Evolutionary conservation across 2,888 invertebrate species (phyloP).

Genomic region (Ametastegia equiseti): DNA sequence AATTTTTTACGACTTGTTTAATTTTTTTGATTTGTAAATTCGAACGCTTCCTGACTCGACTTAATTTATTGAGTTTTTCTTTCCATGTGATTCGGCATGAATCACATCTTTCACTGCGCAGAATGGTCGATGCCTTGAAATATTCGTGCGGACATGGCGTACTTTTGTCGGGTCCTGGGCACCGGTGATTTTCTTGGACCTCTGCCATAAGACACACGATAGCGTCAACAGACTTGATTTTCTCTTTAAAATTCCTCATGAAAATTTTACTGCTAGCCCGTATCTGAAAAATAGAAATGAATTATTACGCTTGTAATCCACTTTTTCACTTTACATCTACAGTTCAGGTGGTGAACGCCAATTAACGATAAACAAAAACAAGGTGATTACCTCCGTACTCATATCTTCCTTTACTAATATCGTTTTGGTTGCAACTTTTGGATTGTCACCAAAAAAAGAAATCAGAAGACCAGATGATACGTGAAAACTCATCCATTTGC

Average conservation of each 20-base stretch:
- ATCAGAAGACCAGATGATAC: background rate
- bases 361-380: background rate
- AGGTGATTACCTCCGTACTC: slow-evolving; percentile 5
- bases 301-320: background rate
- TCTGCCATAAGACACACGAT: background rate
- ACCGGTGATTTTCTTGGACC: background rate
- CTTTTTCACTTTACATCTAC: background rate
- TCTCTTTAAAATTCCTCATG: background rate
- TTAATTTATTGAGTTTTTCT: background rate
- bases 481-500: background rate
- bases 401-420: slow-evolving; percentile 13
- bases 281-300: slow-evolving; percentile 6
- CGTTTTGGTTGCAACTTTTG: slow-evolving; percentile 7
- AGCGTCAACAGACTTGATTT: slow-evolving; percentile 13
- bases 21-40: background rate
- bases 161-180: background rate
- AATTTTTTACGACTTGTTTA: background rate
- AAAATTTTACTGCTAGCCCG: background rate
- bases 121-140: background rate
- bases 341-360: background rate
- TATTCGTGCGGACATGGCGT: background rate
- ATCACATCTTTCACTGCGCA: background rate
- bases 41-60: background rate
- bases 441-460: slow-evolving; percentile 1
- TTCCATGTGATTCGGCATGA: slow-evolving; percentile 2